These are phyloP conservation scores for Gambusia affinis DNA, from an alignment of 2,113 vertebrate species.

Conservation along the genomic window DNA sequence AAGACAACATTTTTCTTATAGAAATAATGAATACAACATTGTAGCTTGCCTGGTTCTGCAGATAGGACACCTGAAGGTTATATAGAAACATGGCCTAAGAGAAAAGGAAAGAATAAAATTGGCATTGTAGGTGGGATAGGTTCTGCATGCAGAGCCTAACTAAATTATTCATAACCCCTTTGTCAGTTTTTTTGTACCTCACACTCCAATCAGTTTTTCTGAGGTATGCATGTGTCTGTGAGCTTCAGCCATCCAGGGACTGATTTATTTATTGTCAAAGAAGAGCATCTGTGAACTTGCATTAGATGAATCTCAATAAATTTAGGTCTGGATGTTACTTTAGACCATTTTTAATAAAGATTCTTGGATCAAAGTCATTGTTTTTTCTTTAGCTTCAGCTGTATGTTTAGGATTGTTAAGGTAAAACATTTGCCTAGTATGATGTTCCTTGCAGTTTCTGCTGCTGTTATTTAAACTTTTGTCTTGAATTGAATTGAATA, in stretches of 20 bases:
- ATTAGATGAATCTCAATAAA: background rate
- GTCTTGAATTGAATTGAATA: too few species aligned
- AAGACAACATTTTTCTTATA: background rate
- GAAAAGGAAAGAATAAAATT: conserved; percentile 16
- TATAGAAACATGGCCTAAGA: conserved; percentile 85
- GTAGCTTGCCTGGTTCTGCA: conserved; percentile 87
- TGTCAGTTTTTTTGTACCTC: background rate
- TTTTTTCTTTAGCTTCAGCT: background rate
- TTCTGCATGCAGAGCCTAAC: background rate
- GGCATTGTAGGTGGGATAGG: background rate
- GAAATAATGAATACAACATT: background rate
- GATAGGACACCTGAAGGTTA: conserved; percentile 85
- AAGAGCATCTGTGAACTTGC: background rate
- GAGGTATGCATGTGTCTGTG: background rate
- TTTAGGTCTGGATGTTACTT: background rate
- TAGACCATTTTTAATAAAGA: background rate
- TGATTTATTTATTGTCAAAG: background rate
- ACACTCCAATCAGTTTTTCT: background rate
- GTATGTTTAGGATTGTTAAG: background rate
- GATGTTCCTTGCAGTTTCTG: too few species aligned
- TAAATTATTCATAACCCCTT: background rate
- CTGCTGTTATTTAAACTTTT: too few species aligned
- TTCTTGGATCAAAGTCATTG: background rate
- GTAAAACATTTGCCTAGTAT: background rate
- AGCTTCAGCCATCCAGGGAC: background rate